These are phyloP conservation scores for Augiades crinisus DNA, from an alignment of 2,888 invertebrate genomes.

Conservation along the genomic window DNA sequence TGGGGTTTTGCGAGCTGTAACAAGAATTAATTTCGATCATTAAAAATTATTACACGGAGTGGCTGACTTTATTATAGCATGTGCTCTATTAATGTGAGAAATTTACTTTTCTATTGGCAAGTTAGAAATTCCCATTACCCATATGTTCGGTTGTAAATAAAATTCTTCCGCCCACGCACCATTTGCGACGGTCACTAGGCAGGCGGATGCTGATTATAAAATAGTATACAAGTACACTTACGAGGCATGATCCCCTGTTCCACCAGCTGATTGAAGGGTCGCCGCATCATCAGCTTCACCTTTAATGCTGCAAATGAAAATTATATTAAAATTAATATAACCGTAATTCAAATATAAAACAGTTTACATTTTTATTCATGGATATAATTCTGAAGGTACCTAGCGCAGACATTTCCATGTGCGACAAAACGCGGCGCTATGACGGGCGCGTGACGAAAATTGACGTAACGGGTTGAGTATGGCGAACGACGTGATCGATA, in stretches of 20 bases:
- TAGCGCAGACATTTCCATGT: slow-evolving; percentile 28
- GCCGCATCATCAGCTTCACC: slow-evolving; percentile 96
- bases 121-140: slow-evolving; percentile 54
- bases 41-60: slow-evolving; percentile 9
- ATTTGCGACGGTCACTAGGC: slow-evolving; percentile 37
- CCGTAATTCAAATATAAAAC: too few species aligned
- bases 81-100: slow-evolving; percentile 32
- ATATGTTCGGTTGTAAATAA: slow-evolving; percentile 62
- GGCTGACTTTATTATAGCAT: slow-evolving; percentile 12
- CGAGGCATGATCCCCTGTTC: slow-evolving; percentile 99
- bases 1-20: slow-evolving; percentile 94
- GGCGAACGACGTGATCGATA: slow-evolving; percentile 55
- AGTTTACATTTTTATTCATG: too few species aligned
- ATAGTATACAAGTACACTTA: slow-evolving; percentile 82
- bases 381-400: not conserved
- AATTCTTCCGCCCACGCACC: slow-evolving; percentile 59
- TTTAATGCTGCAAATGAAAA: slow-evolving; percentile 91
- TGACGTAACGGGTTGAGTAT: slow-evolving; percentile 54
- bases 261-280: slow-evolving; percentile 97
- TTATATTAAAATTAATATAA: too few species aligned
- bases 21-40: slow-evolving; percentile 21
- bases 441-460: slow-evolving; percentile 66
- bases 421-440: slow-evolving; percentile 49
- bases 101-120: slow-evolving; percentile 40
- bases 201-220: slow-evolving; percentile 32